Evolutionary conservation across 2,113 vertebrate species (phyloP), one percentile per base, ranked within the genome.

Genomic region (Pseudolaguvia tuberculata): DNA sequence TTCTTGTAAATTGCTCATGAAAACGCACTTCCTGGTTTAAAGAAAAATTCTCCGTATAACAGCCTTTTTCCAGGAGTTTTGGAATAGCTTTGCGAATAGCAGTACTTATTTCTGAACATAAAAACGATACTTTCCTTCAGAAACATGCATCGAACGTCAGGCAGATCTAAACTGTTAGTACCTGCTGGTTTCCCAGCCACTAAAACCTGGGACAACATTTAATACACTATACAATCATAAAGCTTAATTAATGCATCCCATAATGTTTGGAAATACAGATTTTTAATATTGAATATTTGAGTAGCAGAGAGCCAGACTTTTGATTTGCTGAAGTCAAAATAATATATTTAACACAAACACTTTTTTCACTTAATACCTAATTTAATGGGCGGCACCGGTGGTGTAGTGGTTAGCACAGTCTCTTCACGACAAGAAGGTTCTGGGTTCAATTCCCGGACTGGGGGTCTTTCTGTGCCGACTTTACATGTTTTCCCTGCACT

Each of bases 1-100:
- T 63, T 63, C 21, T 25, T n/a, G 50, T 31, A 31, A 47, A 29
- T 48, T 47, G 39, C 57, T 51, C 25, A 72, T 73, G 61, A 52
- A 61, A 51, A 57, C 25, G 9, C n/a, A n/a, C n/a, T n/a, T n/a
- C n/a, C n/a, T n/a, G n/a, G n/a, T n/a, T n/a, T n/a, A n/a, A n/a
- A n/a, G n/a, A n/a, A n/a, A n/a, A n/a, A n/a, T n/a, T n/a, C n/a
- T n/a, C n/a, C n/a, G n/a, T n/a, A n/a, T n/a, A n/a, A n/a, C n/a
- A n/a, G n/a, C n/a, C 39, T 13, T 7, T 48, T 73, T 42, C 35
- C 20, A 23, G 57, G 20, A 73, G 70, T 51, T 48, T 62, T 45
- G 7, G n/a, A n/a, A n/a, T n/a, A n/a, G n/a, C n/a, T n/a, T n/a
- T n/a, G n/a, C n/a, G n/a, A 35, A 35, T 4, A 15, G n/a, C 42